Evolutionary conservation across 2,113 vertebrate genomes (phyloP), one percentile per base, ranked within the genome.

Genomic region (Gnathonemus echidnorhynchus): DNA sequence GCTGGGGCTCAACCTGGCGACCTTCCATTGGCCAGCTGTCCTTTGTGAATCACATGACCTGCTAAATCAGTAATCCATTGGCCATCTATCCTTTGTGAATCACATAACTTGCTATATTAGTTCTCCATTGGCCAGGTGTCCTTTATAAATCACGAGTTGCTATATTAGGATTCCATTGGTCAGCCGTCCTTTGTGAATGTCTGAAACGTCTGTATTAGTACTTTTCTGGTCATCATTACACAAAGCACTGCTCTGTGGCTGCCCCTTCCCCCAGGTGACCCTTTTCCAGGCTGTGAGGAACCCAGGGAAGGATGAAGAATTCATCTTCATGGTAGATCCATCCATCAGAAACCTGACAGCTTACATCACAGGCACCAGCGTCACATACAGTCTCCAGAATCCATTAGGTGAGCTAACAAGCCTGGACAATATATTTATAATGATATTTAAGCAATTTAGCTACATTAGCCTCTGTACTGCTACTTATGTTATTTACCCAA

Each of bases 321-420:
- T 95, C 58, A 1, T n/a, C 35, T 95, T 95, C 46, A 0, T 50
- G 7, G 91, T 93, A 1, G 95, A 95, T 46, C 45, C 90, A 2
- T 92, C 94, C 0, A 53, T 94, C 7, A 91, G 1, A 80, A 93
- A 92, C 49, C 21, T 91, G 15, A 91, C 19, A 13, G 83, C 94
- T 87, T 94, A 94, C 46, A 93, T 95, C 87, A 94, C 93, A 4
- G 94, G 93, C 7, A 24, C 1, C 8, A 45, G 89, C 0, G 1
- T 92, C 86, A 80, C 3, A 15, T 92, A 94, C 91, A 92, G 89
- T 1, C 50, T 95, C 88, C 91, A 3, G 15, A 92, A 88, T 49
- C 94, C 95, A 4, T 89, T 86, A 91, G 95, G 95, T 95, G 90
- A 88, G 48, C 19, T 5, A 11, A 84, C 62, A 70, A 70, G 3